Base-by-base conservation (phyloP, 2,113 vertebrate species). In the Spilogale gracilis region DNA sequence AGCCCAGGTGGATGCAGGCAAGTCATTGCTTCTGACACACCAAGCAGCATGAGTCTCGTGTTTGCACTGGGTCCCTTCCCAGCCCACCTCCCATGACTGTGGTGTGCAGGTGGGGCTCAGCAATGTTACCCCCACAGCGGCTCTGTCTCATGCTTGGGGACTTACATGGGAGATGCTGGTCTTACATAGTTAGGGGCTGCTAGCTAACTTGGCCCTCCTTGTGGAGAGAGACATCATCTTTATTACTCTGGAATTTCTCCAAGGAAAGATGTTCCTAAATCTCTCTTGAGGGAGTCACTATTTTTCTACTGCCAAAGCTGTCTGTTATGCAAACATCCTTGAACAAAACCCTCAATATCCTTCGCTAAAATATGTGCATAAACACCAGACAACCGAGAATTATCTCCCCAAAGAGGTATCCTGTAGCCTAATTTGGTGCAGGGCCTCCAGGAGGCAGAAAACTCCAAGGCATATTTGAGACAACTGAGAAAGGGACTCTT, bases 171-270 rank as follows among this genome's bases (percentile, higher is more conserved):
- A 32, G 12, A 12, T 52, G 10, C 8, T 48, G 32, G 13, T 63
- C 23, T 88, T n/a, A 2, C 32, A 48, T 7, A 25, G 74, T 2
- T 48, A 45, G 38, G 45, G 13, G 7, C 4, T 80, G 54, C 20
- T 54, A 17, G 48, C 23, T 73, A 30, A 56, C 10, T 18, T 38
- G n/a, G 17, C 4, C 48, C 3, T 54, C 7, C 84, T 45, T 10
- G 38, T 61, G 30, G 45, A 92, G 50, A 84, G 9, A 79, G 30
- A 56, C 25, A 48, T 63, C 52, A 43, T 43, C 20, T 69, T 82
- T 88, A 95, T 50, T 80, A 43, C 18, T n/a, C 61, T 95, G 71
- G 63, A 78, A 97, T 74, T 73, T 73, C 56, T 80, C 38, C 54
- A 56, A 61, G 27, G 27, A 88, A 23, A 92, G 45, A 52, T 89